Evolutionary conservation across 2,888 invertebrate genomes (phyloP).

Genomic region (Epicampocera succincta): DNA sequence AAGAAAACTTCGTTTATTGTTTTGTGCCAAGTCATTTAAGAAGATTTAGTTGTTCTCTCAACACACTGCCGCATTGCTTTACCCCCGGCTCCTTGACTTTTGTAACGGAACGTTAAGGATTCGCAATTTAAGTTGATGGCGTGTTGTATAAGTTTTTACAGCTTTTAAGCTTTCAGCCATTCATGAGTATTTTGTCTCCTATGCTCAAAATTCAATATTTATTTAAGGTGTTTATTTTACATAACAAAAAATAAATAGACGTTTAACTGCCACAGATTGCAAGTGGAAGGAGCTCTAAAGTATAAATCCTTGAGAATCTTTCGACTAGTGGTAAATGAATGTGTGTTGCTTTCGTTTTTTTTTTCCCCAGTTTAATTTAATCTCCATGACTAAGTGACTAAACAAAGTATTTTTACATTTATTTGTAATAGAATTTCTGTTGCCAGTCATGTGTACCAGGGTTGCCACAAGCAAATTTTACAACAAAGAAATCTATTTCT

Average conservation of each 20-base stretch:
- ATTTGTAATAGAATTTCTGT: conserved; percentile 26
- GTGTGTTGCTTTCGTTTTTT: neutral
- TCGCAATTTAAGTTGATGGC: conserved; percentile 14
- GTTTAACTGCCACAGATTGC: neutral
- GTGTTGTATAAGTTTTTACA: conserved; percentile 46
- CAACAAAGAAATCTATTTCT: no score
- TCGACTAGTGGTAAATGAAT: conserved; percentile 11
- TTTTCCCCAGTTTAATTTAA: conserved; percentile 51
- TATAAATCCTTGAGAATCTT: conserved; percentile 44
- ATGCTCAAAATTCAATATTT: conserved; percentile 58
- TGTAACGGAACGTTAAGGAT: neutral
- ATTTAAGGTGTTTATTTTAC: conserved; percentile 62
- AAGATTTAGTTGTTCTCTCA: conserved; percentile 65
- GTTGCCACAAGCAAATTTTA: neutral
- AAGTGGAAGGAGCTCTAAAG: neutral
- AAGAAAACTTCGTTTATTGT: conserved; percentile 46
- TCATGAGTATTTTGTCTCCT: conserved; percentile 19
- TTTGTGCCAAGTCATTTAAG: conserved; percentile 64
- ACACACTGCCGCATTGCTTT: neutral
- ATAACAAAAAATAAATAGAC: conserved; percentile 4
- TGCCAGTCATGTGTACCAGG: neutral
- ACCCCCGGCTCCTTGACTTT: neutral
- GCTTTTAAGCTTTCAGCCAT: conserved; percentile 55
- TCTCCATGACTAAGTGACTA: conserved; percentile 53
- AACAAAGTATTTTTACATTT: conserved; percentile 28